Base-by-base conservation (phyloP, 2,888 invertebrate genomes). In the Molorchus minor region DNA sequence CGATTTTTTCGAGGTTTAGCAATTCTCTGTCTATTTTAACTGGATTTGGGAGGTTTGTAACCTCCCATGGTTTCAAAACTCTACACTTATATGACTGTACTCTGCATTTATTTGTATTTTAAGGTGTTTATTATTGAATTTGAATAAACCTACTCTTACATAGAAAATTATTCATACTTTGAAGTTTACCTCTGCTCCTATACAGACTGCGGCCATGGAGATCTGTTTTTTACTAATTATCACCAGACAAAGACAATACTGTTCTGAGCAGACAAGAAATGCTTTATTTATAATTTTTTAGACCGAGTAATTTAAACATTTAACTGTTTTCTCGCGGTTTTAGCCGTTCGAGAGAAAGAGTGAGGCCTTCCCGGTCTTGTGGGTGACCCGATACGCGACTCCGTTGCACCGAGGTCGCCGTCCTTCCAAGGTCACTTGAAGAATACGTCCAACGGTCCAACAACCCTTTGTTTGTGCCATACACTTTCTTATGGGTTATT, bases 361-460 rank as follows among this genome's bases (percentile, higher is more conserved):
- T 4, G 33, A 46, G 47, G 47, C 20, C 47, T 47, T 35, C 36
- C 15, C 20, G 46, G 17, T 16, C 17, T 35, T 47, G 47, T 36
- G 36, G 47, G 47, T 47, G 47, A 19, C 46, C 19, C 16, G 46
- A 47, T 19, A 16, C 19, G 1, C 46, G 10, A 15, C 21, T 36
- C 16, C 15, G 13, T 12, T 36, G 35, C 47, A 36, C 8, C 47
- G 36, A 36, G 47, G 47, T 47, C 47, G 36, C 47, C 36, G 47
- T 47, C 47, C 47, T 47, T 36, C 47, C 36, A 47, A 47, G 47
- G 47, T 47, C 47, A 36, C 8, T 15, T 13, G 30, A 29, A 16
- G 8, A 12, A 47, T 17, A 47, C 36, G 12, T 21, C 35, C 21
- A 20, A 21, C 47, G 35, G 35, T 47, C 36, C 33, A 13, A 13